A percentile compares a stretch with the other conserved stretches of the same genome.
These are phyloP conservation scores for Xiphophorus couchianus DNA, from an alignment of 2,113 vertebrate species.

Conservation along the genomic window DNA sequence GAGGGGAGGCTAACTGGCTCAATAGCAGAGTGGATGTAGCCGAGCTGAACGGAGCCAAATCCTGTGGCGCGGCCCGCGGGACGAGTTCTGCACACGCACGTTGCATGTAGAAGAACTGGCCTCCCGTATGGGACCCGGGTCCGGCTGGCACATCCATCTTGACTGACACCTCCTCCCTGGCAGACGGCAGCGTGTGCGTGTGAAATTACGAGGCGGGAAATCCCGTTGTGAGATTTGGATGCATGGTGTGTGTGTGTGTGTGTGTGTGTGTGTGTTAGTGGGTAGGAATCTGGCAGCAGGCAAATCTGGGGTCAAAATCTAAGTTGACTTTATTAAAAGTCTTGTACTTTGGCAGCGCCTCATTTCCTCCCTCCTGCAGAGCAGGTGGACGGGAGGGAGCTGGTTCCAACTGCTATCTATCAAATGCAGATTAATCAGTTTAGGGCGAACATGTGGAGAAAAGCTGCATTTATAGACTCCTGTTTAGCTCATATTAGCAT, in stretches of 20 bases:
- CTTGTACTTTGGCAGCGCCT: constrained; percentile 48
- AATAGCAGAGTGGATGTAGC: constrained; percentile 53
- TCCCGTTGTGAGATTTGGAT: constrained; percentile 30
- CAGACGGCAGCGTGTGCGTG: constrained; percentile 18
- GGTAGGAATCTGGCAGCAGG: constrained; percentile 6
- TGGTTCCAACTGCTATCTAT: constrained; percentile 36
- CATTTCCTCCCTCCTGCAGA: constrained; percentile 57
- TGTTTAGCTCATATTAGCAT: no score
- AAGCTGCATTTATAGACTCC: no score
- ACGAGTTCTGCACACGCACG: constrained; percentile 26
- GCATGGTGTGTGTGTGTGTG: neutral
- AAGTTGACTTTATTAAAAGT: constrained; percentile 48
- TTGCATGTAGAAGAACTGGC: constrained; percentile 27
- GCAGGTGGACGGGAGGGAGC: constrained; percentile 52
- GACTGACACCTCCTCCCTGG: constrained; percentile 65
- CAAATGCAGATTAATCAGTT: constrained; percentile 9
- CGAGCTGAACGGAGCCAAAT: constrained; percentile 72
- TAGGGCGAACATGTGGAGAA: no score
- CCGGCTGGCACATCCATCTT: constrained; percentile 73
- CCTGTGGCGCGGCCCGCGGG: constrained; percentile 58
- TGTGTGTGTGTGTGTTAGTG: neutral
- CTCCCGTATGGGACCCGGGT: constrained; percentile 63
- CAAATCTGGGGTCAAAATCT: constrained; percentile 44
- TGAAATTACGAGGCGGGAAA: constrained; percentile 18
- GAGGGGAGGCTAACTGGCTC: constrained; percentile 29